Evolutionary conservation across 2,888 invertebrate genomes (phyloP), one percentile per base, ranked within the genome.

Genomic region (Drosophila melanocephala): DNA sequence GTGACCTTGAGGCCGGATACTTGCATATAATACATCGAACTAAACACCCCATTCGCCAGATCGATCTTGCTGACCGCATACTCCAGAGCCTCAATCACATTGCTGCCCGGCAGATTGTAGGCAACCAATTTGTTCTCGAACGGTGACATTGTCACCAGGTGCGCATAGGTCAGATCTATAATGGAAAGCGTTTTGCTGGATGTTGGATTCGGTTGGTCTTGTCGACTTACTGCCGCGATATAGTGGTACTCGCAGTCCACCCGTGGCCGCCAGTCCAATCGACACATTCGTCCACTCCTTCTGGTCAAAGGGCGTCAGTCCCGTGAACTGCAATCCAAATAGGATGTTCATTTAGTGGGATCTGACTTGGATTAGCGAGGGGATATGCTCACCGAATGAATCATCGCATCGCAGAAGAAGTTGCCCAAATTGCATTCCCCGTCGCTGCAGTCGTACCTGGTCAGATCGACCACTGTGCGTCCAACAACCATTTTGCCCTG

Each of bases 61-160:
- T 93, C 89, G 19, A 92, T 85, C 35, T 79, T 77, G 55, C 79
- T 93, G 0, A 95, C 94, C 0, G 95, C 94, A 87, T 94, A 94
- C 92, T 96, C 96, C 2, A 96, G 94, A 16, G 96, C 95, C 71
- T 95, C 95, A 65, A 95, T 89, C 6, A 98, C 91, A 80, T 95
- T 93, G 72, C 94, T 93, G 0, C 98, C 98, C 60, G 94, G 94
- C 65, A 98, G 91, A 83, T 96, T 96, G 66, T 96, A 95, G 19
- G 96, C 94, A 85, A 97, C 96, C 71, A 97, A 94, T 55, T 95
- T 95, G 93, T 97, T 97, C 89, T 95, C 95, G 90, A 97, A 98
- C 0, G 98, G 98, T 72, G 96, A 94, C 30, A 96, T 95, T 82
- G 95, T 95, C 7, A 96, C 93, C 12, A 97, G 88, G 68, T 96